phyloP scores from a whole-genome alignment of 2,113 vertebrate genomes.

The Conger conger region DNA sequence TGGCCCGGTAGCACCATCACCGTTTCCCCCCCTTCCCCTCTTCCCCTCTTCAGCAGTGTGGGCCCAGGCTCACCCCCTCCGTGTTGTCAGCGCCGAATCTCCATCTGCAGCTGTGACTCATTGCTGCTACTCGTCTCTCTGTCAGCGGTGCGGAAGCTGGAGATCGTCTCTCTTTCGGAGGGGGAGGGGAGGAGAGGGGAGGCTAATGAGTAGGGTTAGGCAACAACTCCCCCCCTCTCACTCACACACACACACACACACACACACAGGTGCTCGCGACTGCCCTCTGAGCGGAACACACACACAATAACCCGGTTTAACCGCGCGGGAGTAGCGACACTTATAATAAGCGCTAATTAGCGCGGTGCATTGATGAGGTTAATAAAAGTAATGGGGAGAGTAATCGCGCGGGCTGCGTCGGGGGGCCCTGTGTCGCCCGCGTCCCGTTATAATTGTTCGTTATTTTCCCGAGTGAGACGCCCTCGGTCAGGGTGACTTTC shows the following conservation, averaged over 20 bases:
- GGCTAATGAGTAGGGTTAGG: too few relatives aligned
- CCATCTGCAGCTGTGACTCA: conserved; percentile 21
- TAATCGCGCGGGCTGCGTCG: background rate
- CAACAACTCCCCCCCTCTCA: background rate
- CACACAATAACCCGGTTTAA: background rate
- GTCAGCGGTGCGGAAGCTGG: conserved; percentile 1
- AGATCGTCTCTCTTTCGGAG: background rate
- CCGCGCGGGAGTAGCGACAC: background rate
- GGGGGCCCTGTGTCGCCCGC: background rate
- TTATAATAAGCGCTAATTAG: background rate
- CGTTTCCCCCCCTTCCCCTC: background rate
- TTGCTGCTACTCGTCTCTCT: conserved; percentile 12
- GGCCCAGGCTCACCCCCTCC: background rate
- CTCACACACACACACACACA: background rate
- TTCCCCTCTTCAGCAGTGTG: background rate
- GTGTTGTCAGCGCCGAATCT: conserved; percentile 29
- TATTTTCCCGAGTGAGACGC: background rate
- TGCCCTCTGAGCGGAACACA: background rate
- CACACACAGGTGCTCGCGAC: background rate
- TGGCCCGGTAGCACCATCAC: background rate
- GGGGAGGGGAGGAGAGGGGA: too few relatives aligned
- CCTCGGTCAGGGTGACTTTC: background rate
- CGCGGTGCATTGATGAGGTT: background rate
- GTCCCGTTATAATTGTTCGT: background rate
- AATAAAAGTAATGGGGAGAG: background rate